phyloP scores from a whole-genome alignment of 2,888 invertebrate genomes.

The Dasysyrphus albostriatus region DNA sequence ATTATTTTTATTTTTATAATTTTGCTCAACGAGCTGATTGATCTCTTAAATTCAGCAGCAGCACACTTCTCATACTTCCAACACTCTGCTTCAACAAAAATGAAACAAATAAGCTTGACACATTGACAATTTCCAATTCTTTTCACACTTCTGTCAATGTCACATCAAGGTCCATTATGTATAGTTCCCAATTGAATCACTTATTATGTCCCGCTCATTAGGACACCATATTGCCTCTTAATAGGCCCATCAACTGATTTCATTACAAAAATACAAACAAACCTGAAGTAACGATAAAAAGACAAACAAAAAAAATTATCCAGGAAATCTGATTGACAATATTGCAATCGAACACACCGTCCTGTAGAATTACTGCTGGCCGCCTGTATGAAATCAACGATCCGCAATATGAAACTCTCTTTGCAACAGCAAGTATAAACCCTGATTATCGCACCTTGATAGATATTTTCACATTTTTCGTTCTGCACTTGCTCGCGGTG shows the following conservation, averaged over 20 bases:
- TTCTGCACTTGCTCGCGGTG: slow-evolving; percentile 70
- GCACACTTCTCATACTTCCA: slow-evolving; percentile 1
- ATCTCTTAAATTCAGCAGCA: background rate
- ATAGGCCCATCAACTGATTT: slow-evolving; percentile 71
- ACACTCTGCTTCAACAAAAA: background rate
- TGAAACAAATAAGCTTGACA: slow-evolving; percentile 49
- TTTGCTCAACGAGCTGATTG: background rate
- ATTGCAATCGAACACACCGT: slow-evolving; percentile 46
- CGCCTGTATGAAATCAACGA: slow-evolving; percentile 9
- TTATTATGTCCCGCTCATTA: slow-evolving; percentile 61
- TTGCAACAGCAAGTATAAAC: slow-evolving; percentile 34
- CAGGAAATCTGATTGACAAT: slow-evolving; percentile 74
- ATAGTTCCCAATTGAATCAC: slow-evolving; percentile 52
- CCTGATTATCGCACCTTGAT: slow-evolving; percentile 75
- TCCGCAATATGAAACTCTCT: slow-evolving; percentile 19
- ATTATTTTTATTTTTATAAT: too few species aligned
- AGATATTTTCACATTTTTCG: slow-evolving; percentile 75
- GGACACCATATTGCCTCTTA: slow-evolving; percentile 50
- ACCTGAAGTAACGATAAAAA: background rate
- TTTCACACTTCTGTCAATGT: slow-evolving; percentile 57
- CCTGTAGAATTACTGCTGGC: slow-evolving; percentile 16
- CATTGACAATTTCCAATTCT: slow-evolving; percentile 51
- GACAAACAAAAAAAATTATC: slow-evolving; percentile 20
- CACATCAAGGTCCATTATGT: slow-evolving; percentile 48
- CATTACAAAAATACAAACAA: slow-evolving; percentile 47